Conservation (phyloP, 2,888 invertebrate species). For the Listrodromus nycthemerus region DNA sequence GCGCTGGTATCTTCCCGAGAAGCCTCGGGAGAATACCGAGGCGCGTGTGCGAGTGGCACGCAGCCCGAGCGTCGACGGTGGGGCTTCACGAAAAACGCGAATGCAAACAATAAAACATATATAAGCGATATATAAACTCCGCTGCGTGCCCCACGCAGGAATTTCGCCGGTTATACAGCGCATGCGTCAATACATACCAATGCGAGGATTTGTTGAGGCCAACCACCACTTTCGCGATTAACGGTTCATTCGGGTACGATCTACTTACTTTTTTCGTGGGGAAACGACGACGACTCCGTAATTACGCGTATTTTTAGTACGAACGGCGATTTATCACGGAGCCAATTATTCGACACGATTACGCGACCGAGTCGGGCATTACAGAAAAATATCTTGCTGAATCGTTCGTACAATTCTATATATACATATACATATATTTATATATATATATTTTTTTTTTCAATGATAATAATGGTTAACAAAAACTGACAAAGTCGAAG, state of each 20-base stretch:
- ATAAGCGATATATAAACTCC: constrained; percentile 9
- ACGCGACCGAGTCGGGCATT: not conserved
- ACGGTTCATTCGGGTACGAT: constrained; percentile 4
- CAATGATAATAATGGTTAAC: not conserved
- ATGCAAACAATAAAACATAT: constrained; percentile 58
- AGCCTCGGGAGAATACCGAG: not conserved
- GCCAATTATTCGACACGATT: not conserved
- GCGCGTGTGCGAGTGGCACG: constrained; percentile 13
- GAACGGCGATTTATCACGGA: not conserved
- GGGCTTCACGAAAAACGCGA: constrained; percentile 47
- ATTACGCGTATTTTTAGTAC: not conserved
- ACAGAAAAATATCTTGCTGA: too few relatives aligned
- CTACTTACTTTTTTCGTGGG: not conserved
- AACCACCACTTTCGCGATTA: constrained; percentile 12
- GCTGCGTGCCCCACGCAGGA: constrained; percentile 39
- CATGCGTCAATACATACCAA: not conserved
- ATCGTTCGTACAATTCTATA: too few relatives aligned
- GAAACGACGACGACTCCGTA: not conserved
- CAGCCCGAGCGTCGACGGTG: not conserved
- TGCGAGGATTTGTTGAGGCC: constrained; percentile 14
- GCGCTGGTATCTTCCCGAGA: constrained; percentile 15
- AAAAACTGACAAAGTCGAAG: not conserved
- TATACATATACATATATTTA: too few relatives aligned
- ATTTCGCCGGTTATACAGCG: constrained; percentile 43
- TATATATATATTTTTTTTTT: not conserved